Conservation (phyloP, 2,888 invertebrate genomes). For the Petrolisthes cinctipes region DNA sequence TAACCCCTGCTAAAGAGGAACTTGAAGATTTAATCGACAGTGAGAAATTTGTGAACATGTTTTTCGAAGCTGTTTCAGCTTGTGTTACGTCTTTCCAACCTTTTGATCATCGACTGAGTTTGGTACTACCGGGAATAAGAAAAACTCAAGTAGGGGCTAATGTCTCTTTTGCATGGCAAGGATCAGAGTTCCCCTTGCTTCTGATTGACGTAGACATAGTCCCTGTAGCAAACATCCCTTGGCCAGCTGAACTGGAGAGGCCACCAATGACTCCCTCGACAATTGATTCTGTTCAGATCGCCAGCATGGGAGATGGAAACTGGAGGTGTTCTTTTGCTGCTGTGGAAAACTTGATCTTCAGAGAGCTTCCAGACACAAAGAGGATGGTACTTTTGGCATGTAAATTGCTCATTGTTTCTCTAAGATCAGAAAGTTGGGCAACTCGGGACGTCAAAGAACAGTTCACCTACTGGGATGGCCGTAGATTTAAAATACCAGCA, state of each 20-base stretch:
- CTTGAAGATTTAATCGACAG: too few relatives aligned
- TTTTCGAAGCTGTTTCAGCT: too few relatives aligned
- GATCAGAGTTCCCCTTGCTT: conserved; percentile 18
- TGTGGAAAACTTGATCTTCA: conserved; percentile 15
- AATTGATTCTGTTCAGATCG: conserved; percentile 13
- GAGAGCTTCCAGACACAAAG: background rate
- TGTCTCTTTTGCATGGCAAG: conserved; percentile 33
- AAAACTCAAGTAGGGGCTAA: conserved; percentile 24
- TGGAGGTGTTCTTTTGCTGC: conserved; percentile 28
- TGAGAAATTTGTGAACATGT: too few relatives aligned
- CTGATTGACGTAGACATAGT: conserved; percentile 32
- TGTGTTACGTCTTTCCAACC: too few relatives aligned
- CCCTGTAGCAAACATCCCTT: conserved; percentile 19
- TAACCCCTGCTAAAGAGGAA: too few relatives aligned
- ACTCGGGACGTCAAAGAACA: background rate
- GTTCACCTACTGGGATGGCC: background rate
- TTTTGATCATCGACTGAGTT: background rate
- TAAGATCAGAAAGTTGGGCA: conserved; percentile 12
- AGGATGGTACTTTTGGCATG: conserved; percentile 9
- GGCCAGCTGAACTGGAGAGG: conserved; percentile 2
- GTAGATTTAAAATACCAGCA: background rate
- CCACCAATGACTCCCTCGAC: conserved; percentile 23
- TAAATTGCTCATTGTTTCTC: conserved; percentile 10
- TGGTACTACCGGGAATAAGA: conserved; percentile 26
- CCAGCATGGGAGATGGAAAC: conserved; percentile 7